Percentiles rank a stretch among this genome's conserved stretches.
phyloP scores from a whole-genome alignment of 2,888 invertebrate genomes.

The Acleris literana region DNA sequence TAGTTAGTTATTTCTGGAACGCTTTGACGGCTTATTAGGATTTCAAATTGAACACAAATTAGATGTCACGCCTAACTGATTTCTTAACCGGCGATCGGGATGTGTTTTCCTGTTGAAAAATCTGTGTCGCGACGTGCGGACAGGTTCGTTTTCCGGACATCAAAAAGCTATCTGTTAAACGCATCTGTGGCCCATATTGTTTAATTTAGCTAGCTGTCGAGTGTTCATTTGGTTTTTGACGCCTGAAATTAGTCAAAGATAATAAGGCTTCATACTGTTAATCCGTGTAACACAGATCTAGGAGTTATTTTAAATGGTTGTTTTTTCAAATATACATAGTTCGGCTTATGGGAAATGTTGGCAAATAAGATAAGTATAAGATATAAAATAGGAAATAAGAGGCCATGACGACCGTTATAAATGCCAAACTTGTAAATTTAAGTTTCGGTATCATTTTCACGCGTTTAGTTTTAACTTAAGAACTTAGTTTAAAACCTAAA shows the following conservation, averaged over 20 bases:
- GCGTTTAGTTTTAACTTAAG: too few relatives aligned
- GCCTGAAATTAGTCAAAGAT: constrained; percentile 30
- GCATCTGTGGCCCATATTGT: constrained; percentile 33
- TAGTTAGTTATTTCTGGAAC: constrained; percentile 74
- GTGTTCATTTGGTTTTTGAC: constrained; percentile 25
- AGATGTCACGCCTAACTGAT: constrained; percentile 78
- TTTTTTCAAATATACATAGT: too few relatives aligned
- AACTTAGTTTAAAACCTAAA: too few relatives aligned
- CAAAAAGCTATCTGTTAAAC: constrained; percentile 70
- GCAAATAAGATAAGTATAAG: too few relatives aligned
- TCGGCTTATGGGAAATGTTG: too few relatives aligned
- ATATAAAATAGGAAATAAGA: too few relatives aligned
- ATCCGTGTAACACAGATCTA: neutral
- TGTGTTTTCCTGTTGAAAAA: constrained; percentile 56
- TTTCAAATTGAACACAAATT: constrained; percentile 82
- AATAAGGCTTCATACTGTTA: constrained; percentile 8
- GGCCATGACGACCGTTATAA: too few relatives aligned
- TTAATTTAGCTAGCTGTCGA: constrained; percentile 24
- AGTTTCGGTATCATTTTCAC: too few relatives aligned
- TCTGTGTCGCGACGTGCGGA: constrained; percentile 62
- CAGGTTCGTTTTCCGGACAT: constrained; percentile 77
- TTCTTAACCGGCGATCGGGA: constrained; percentile 50
- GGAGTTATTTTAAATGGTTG: neutral
- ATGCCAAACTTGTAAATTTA: too few relatives aligned
- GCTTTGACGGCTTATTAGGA: constrained; percentile 82